Percentiles rank a stretch among this genome's conserved stretches.
Conservation (phyloP, 2,113 vertebrate genomes). For the Syrrhaptes paradoxus region DNA sequence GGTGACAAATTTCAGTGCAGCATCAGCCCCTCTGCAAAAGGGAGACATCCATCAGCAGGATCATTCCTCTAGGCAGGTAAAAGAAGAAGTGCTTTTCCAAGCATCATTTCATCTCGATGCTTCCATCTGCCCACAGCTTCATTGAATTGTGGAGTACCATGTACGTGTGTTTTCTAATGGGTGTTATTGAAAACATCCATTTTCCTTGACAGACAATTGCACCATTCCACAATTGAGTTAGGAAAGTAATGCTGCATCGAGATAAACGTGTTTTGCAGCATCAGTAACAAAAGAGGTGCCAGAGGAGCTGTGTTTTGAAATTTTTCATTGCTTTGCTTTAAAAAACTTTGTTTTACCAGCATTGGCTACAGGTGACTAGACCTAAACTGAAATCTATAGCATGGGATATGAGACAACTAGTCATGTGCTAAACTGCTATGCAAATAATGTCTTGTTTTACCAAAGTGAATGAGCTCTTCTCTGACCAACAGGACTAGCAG, state of each 20-base stretch:
- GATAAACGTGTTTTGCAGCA: background rate
- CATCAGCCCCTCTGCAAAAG: background rate
- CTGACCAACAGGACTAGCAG: background rate
- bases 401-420: background rate
- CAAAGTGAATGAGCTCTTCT: background rate
- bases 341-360: background rate
- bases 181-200: slow-evolving; percentile 58
- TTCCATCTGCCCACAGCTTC: background rate
- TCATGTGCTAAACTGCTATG: background rate
- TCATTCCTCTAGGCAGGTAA: background rate
- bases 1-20: background rate
- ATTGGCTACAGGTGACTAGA: background rate
- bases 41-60: background rate
- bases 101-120: background rate
- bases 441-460: background rate
- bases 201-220: background rate
- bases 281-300: background rate
- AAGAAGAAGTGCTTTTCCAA: background rate
- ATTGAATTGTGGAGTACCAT: background rate
- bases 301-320: background rate
- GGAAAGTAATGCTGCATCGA: background rate
- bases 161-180: background rate
- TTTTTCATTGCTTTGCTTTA: background rate
- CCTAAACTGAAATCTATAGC: background rate
- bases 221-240: background rate